Base-by-base conservation (phyloP, 2,113 vertebrate species). In the Lamprotornis superbus region DNA sequence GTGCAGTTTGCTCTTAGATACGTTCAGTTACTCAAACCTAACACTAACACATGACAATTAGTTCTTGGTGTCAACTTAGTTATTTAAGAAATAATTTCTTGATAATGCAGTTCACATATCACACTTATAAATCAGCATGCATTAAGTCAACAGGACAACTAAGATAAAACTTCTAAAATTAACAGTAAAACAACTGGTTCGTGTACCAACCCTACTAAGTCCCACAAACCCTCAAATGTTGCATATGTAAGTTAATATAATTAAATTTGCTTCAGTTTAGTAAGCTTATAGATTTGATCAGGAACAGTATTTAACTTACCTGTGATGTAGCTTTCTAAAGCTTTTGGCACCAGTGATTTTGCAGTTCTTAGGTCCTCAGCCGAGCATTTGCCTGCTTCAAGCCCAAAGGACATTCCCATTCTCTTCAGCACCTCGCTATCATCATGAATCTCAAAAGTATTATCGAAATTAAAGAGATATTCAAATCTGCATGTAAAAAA, bases 401-500 rank as follows among this genome's bases (percentile, higher is more conserved):
- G 97, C 35, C 98, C 98, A 87, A 99, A 98, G 60, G 98, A 98
- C 98, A 99, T 98, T 24, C 98, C 98, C 98, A 98, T 98, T 74
- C 98, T 97, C 93, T 98, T 98, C 85, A 99, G 97, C 13, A 99
- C 98, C 84, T 99, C 98, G 4, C 97, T 98, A 94, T 98, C 98
- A 60, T 99, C 98, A 2, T 99, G 98, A 74, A 99, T 99, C 97
- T 99, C 98, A 85, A 99, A 99, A 21, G 98, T 97, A 94, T 98
- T 98, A 97, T 99, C 98, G 24, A 99, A 99, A 96, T 98, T 98
- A 91, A 99, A 99, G 84, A 99, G 98, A 88, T 99, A 99, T 87
- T 99, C 98, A 96, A 98, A 99, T 83, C 98, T 99, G 97, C 65
- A 83, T 35, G 49, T 87, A 71, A 94, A 95, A 92, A 93, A 63